phyloP scores from a whole-genome alignment of 2,113 vertebrate genomes.

The Myrmecophaga tridactyla region DNA sequence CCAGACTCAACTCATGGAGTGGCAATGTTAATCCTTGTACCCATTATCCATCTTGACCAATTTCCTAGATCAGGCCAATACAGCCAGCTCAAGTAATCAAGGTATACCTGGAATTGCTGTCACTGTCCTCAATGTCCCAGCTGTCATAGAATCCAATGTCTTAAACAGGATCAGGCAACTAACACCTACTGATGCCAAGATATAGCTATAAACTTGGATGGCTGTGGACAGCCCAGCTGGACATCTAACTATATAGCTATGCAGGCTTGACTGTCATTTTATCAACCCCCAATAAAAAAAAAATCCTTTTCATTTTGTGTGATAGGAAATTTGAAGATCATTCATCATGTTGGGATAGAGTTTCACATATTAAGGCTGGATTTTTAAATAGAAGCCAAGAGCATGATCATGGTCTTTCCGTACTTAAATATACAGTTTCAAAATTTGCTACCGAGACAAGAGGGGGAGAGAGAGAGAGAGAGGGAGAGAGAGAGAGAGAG shows the following conservation, averaged over 20 bases:
- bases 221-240: fast-evolving
- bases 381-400: background rate
- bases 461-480: too few species aligned
- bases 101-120: background rate
- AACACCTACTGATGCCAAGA: background rate
- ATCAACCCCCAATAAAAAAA: background rate
- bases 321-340: background rate
- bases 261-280: background rate
- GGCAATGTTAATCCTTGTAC: fast-evolving
- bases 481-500: background rate
- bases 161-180: background rate
- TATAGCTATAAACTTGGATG: background rate
- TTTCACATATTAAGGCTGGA: background rate
- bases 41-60: fast-evolving
- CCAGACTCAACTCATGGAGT: background rate
- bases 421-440: background rate
- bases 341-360: background rate
- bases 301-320: background rate
- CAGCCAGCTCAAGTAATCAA: background rate
- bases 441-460: background rate
- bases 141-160: background rate
- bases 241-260: background rate
- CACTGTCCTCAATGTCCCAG: background rate
- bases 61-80: background rate
- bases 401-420: background rate